phyloP scores from a whole-genome alignment of 2,888 invertebrate genomes.

The Barypeithes pellucidus region DNA sequence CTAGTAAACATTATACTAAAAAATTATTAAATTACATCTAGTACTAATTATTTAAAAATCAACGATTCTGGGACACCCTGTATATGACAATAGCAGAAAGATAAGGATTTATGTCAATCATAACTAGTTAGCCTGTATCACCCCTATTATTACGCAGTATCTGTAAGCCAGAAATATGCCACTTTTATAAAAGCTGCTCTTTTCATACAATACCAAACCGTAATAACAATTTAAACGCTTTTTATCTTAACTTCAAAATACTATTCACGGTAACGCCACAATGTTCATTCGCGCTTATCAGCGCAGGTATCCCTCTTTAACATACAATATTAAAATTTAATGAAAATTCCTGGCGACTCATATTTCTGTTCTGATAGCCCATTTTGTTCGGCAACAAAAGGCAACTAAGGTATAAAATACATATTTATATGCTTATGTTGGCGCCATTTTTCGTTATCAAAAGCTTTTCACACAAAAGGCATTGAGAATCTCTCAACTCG shows the following conservation, averaged over 20 bases:
- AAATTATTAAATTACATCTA: too few relatives aligned
- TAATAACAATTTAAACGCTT: background rate
- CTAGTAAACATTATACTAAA: too few relatives aligned
- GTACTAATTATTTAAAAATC: too few relatives aligned
- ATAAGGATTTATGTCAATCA: too few relatives aligned
- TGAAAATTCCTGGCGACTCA: conserved; percentile 33
- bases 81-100: too few relatives aligned
- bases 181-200: too few relatives aligned
- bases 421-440: conserved; percentile 33
- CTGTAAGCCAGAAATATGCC: too few relatives aligned
- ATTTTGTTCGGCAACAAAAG: conserved; percentile 38
- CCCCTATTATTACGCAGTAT: too few relatives aligned
- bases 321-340: conserved; percentile 32
- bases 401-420: conserved; percentile 34
- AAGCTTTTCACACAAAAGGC: conserved; percentile 29
- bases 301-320: conserved; percentile 12
- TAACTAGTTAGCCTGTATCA: too few relatives aligned
- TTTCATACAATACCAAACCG: too few relatives aligned
- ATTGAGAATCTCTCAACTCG: conserved; percentile 22
- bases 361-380: conserved; percentile 33
- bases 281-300: conserved; percentile 8
- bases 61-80: too few relatives aligned
- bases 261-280: background rate
- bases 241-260: background rate
- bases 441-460: conserved; percentile 37